These are phyloP conservation scores for Mythimna loreyi DNA, from an alignment of 2,888 invertebrate genomes.

Conservation along the genomic window DNA sequence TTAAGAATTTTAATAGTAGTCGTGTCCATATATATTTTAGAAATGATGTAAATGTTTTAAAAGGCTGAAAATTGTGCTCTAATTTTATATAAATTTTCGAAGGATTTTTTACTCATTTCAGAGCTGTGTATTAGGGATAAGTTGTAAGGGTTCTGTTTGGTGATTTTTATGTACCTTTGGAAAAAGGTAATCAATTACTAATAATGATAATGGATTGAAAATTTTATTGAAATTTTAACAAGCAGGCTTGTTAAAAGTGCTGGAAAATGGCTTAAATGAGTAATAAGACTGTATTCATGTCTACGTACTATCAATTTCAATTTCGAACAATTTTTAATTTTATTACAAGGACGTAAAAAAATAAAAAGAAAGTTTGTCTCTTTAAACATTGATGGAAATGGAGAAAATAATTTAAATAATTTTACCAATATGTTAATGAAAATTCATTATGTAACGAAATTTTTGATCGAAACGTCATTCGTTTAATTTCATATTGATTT, in stretches of 20 bases:
- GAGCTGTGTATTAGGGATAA: not conserved
- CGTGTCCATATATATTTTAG: slow-evolving; percentile 85
- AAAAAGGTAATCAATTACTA: slow-evolving; percentile 19
- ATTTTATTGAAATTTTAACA: not conserved
- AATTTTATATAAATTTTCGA: not conserved
- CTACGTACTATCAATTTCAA: slow-evolving; percentile 1
- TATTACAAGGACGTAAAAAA: not conserved
- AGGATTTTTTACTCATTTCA: not conserved
- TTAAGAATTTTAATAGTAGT: slow-evolving; percentile 80
- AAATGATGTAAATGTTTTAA: slow-evolving; percentile 80
- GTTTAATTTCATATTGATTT: too few relatives aligned
- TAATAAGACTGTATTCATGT: slow-evolving; percentile 43
- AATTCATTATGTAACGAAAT: not conserved
- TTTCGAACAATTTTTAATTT: slow-evolving; percentile 1
- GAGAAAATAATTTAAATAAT: not conserved
- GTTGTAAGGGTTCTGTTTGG: slow-evolving; percentile 5
- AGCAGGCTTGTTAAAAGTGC: slow-evolving; percentile 3
- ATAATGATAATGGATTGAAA: not conserved
- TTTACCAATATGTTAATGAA: too few relatives aligned
- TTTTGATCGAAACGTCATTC: not conserved
- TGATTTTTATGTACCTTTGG: slow-evolving; percentile 7
- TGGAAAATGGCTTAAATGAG: slow-evolving; percentile 10
- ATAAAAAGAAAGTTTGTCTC: not conserved
- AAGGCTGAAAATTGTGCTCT: not conserved
- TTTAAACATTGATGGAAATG: slow-evolving; percentile 5